These are phyloP conservation scores for Leptinotarsa rubiginosa DNA, from an alignment of 2,888 invertebrate genomes.

Conservation along the genomic window DNA sequence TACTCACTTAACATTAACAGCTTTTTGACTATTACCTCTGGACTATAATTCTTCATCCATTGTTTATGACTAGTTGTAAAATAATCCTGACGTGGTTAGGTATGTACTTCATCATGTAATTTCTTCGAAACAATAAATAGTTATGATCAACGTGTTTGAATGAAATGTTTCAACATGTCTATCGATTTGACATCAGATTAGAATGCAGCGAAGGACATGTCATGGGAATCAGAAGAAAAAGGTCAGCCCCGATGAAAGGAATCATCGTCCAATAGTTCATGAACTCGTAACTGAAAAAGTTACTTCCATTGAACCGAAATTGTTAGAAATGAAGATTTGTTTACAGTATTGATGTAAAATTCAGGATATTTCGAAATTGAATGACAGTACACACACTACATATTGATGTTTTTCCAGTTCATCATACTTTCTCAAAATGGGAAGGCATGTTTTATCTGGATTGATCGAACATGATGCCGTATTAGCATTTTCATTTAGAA, in stretches of 20 bases:
- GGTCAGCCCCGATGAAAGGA: not conserved
- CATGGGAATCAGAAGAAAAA: not conserved
- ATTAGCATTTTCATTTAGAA: no score
- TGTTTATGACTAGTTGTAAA: constrained; percentile 7
- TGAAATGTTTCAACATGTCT: not conserved
- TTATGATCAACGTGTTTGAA: not conserved
- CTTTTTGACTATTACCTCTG: not conserved
- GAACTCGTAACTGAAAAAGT: not conserved
- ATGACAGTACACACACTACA: no score
- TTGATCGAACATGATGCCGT: no score
- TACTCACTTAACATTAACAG: not conserved
- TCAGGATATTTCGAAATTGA: no score
- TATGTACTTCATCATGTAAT: constrained; percentile 1
- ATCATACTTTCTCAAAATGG: no score
- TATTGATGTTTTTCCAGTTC: no score
- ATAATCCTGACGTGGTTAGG: constrained; percentile 7
- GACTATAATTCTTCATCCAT: not conserved
- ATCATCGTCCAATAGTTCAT: not conserved
- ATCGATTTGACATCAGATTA: not conserved
- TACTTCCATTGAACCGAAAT: no score
- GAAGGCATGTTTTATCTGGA: no score
- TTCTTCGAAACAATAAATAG: constrained; percentile 20
- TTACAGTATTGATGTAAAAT: no score
- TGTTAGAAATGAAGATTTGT: no score
- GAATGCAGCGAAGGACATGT: not conserved